phyloP scores from a whole-genome alignment of 1,140 invertebrate genomes.

The Lasioglossum albipes region DNA sequence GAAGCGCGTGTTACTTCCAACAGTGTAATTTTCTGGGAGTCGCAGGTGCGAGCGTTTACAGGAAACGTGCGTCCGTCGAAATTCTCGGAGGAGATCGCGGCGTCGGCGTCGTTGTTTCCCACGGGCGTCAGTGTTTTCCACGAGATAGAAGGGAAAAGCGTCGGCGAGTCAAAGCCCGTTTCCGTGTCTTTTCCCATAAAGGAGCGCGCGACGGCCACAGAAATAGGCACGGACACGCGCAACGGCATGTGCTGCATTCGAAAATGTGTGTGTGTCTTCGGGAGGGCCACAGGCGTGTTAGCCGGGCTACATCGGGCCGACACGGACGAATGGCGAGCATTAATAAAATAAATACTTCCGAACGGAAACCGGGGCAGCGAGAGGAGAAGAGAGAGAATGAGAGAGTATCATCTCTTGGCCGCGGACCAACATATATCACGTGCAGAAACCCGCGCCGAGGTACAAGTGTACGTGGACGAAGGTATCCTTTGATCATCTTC shows the following conservation, averaged over 20 bases:
- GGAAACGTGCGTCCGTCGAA: neutral
- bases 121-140: conserved; percentile 46
- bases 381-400: neutral
- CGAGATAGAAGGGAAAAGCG: conserved; percentile 3
- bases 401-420: conserved; percentile 15
- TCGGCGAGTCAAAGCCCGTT: neutral
- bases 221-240: conserved; percentile 35
- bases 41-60: conserved; percentile 22
- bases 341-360: conserved; percentile 31
- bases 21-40: neutral
- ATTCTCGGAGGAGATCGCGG: conserved; percentile 7
- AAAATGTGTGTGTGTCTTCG: conserved; percentile 13
- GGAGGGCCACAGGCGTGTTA: neutral
- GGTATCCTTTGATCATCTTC: conserved; percentile 65
- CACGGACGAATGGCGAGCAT: conserved; percentile 18
- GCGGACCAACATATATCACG: conserved; percentile 34
- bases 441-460: neutral
- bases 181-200: conserved; percentile 9
- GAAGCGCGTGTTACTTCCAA: neutral
- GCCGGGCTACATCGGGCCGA: neutral
- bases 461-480: conserved; percentile 45
- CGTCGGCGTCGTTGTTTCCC: conserved; percentile 27
- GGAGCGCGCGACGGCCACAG: neutral
- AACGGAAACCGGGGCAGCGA: conserved; percentile 5
- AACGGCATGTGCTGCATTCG: conserved; percentile 3